Conservation (phyloP, 1,140 invertebrate genomes). For the Agraylea sexmaculata region DNA sequence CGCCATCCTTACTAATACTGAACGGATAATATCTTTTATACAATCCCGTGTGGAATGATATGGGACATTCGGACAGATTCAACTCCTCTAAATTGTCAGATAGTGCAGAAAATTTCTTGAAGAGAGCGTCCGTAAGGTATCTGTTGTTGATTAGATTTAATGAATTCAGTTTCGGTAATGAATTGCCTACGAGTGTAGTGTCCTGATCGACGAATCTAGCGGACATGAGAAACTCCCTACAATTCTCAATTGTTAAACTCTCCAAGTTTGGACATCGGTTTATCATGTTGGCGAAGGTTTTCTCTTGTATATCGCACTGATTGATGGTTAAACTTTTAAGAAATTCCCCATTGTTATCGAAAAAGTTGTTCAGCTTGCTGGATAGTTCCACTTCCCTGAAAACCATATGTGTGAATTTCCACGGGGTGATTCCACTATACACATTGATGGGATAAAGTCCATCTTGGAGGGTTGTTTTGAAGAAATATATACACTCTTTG, state of each 20-base stretch:
- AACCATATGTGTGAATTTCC: slow-evolving; percentile 41
- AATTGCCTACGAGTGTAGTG: slow-evolving; percentile 36
- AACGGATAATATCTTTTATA: slow-evolving; percentile 53
- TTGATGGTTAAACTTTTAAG: slow-evolving; percentile 38
- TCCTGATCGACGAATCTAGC: slow-evolving; percentile 48
- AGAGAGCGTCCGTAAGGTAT: slow-evolving; percentile 57
- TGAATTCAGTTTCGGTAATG: slow-evolving; percentile 43
- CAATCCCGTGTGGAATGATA: slow-evolving; percentile 55
- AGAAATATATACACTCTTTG: slow-evolving; percentile 40
- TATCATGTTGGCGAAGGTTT: slow-evolving; percentile 45
- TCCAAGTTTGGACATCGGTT: slow-evolving; percentile 43
- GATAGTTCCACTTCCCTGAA: slow-evolving; percentile 49
- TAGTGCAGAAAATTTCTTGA: slow-evolving; percentile 50
- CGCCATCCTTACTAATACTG: slow-evolving; percentile 24
- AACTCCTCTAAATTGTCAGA: slow-evolving; percentile 47
- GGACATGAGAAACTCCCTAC: slow-evolving; percentile 59
- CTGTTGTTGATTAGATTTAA: slow-evolving; percentile 52
- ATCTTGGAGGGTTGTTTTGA: slow-evolving; percentile 39
- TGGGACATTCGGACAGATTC: slow-evolving; percentile 49
- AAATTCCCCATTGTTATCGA: slow-evolving; percentile 34
- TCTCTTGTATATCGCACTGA: slow-evolving; percentile 50
- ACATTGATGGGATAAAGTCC: slow-evolving; percentile 33
- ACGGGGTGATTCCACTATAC: slow-evolving; percentile 37
- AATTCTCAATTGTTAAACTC: slow-evolving; percentile 46
- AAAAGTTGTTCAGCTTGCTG: slow-evolving; percentile 33